A percentile compares a stretch with the other conserved stretches of the same genome.
These are phyloP conservation scores for Numida meleagris DNA, from an alignment of 2,113 vertebrate species.

Conservation along the genomic window DNA sequence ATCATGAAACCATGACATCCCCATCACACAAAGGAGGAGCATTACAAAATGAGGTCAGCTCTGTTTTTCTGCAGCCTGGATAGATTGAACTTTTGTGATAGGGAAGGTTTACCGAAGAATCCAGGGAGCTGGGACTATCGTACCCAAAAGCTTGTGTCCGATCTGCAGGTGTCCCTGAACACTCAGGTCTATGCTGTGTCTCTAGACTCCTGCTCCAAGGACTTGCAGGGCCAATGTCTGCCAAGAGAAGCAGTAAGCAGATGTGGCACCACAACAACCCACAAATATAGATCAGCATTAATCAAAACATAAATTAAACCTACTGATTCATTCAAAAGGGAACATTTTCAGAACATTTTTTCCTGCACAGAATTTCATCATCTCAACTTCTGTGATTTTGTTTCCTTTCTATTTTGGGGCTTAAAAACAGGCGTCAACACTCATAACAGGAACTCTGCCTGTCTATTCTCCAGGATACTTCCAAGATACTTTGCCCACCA, in stretches of 20 bases:
- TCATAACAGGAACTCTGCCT: not conserved
- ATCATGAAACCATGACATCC: not conserved
- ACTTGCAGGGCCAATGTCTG: not conserved
- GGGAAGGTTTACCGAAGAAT: not conserved
- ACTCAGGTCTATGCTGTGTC: not conserved
- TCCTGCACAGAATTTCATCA: not conserved
- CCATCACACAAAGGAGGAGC: not conserved
- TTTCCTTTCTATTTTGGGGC: not conserved
- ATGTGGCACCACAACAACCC: not conserved
- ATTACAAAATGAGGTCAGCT: not conserved
- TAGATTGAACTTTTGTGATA: not conserved
- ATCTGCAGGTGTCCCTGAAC: not conserved
- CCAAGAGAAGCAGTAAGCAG: not conserved
- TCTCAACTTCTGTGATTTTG: not conserved
- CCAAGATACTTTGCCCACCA: not conserved
- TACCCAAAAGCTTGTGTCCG: not conserved
- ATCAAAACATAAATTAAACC: not conserved
- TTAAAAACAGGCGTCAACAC: not conserved
- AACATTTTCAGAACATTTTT: not conserved
- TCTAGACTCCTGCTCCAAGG: not conserved
- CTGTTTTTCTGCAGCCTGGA: not conserved
- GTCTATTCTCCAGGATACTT: not conserved
- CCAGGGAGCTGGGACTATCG: not conserved
- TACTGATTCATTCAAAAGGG: not conserved
- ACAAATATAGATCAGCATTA: not conserved